Evolutionary conservation across 2,888 invertebrate genomes (phyloP).

Genomic region (Ochropleura plecta): DNA sequence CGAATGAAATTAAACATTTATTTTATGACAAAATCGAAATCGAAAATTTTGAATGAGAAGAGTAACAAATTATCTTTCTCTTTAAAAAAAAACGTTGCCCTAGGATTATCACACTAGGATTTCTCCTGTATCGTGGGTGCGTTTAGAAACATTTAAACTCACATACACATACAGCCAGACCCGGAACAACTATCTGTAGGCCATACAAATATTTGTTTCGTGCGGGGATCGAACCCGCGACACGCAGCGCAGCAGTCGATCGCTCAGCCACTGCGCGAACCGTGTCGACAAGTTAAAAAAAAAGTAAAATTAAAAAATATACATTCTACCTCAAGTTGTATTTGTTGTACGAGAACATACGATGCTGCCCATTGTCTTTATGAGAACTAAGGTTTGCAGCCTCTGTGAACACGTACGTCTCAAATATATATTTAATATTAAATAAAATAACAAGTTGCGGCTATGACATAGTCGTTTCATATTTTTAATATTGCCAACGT

Average conservation of each 20-base stretch:
- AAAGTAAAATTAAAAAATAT: neutral
- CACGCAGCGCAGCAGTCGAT: too few species aligned
- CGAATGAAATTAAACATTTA: neutral
- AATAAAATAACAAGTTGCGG: neutral
- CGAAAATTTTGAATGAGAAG: neutral
- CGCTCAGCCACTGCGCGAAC: too few species aligned
- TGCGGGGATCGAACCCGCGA: too few species aligned
- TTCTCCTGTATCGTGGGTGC: too few species aligned
- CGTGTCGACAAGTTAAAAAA: too few species aligned
- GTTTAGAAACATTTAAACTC: too few species aligned
- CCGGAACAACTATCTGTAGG: too few species aligned
- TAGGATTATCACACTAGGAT: too few species aligned
- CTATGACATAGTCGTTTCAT: neutral
- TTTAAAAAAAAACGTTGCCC: neutral
- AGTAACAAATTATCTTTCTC: too few species aligned
- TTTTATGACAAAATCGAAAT: neutral
- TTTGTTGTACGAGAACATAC: neutral
- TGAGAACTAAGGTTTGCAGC: neutral
- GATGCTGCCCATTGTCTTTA: neutral
- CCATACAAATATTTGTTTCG: too few species aligned
- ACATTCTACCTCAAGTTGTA: neutral
- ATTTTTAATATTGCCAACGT: neutral
- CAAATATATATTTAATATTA: neutral
- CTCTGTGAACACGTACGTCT: neutral
- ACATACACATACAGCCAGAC: too few species aligned